phyloP scores from a whole-genome alignment of 2,113 vertebrate species.

The Empidonax traillii region DNA sequence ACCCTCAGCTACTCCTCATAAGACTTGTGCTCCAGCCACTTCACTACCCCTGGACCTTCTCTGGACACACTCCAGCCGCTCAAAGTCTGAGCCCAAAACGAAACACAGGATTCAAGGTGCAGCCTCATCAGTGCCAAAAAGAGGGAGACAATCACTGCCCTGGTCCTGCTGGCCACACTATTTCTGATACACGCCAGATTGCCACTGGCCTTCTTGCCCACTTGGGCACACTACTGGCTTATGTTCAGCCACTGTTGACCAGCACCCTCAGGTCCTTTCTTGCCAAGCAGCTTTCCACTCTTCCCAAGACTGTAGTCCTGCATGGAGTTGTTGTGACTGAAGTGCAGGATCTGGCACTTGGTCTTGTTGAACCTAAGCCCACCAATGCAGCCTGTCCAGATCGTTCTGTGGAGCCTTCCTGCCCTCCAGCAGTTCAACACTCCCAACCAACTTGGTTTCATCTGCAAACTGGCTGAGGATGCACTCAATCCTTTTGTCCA shows the following conservation, averaged over 20 bases:
- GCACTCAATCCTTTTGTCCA: not conserved
- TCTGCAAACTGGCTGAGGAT: no score
- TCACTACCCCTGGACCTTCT: not conserved
- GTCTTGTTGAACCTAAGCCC: not conserved
- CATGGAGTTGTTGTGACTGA: not conserved
- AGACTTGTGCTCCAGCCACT: not conserved
- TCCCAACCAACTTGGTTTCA: not conserved
- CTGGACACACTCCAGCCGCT: not conserved
- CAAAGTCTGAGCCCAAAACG: not conserved
- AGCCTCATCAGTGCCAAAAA: not conserved
- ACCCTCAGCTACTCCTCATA: not conserved
- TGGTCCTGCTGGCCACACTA: not conserved
- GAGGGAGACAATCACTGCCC: not conserved
- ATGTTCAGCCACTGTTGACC: no score
- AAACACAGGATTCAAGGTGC: not conserved
- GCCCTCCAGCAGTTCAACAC: not conserved
- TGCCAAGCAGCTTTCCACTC: not conserved
- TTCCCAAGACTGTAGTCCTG: not conserved
- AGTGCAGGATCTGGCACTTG: accelerated
- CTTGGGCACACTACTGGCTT: not conserved
- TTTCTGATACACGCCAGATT: not conserved
- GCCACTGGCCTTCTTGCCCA: no score
- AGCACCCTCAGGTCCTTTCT: accelerated
- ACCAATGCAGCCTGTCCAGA: not conserved
- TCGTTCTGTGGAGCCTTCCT: not conserved